Percentiles rank a stretch among this genome's conserved stretches.
Evolutionary conservation across 2,113 vertebrate genomes (phyloP).

Genomic region (Pseudolaguvia tuberculata): DNA sequence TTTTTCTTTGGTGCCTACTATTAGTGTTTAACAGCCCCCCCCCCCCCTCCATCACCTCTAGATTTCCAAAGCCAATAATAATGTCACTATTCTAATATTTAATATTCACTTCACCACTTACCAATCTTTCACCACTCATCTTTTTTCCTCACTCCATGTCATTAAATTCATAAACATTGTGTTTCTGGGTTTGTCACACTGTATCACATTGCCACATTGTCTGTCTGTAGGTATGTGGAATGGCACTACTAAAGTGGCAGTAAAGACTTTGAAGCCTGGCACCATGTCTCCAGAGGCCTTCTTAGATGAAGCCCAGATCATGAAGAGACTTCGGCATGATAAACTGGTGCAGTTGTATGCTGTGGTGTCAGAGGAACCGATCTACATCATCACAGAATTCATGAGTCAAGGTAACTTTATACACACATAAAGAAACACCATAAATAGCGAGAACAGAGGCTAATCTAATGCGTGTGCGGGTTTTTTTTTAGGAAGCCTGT

Average conservation of each 20-base stretch:
- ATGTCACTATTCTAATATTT: not conserved
- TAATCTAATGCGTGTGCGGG: not conserved
- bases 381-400: constrained; percentile 97
- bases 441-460: not conserved
- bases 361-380: constrained; percentile 94
- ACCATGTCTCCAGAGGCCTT: constrained; percentile 97
- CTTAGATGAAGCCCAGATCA: constrained; percentile 97
- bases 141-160: not conserved
- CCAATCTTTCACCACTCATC: not conserved
- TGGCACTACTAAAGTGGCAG: constrained; percentile 90
- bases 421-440: not conserved
- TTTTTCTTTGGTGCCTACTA: too few species aligned
- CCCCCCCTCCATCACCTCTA: not conserved
- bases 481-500: constrained; percentile 77
- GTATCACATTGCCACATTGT: constrained; percentile 35
- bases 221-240: constrained; percentile 86
- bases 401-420: constrained; percentile 83
- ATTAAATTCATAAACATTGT: constrained; percentile 1
- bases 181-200: not conserved
- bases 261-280: constrained; percentile 93
- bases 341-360: constrained; percentile 97
- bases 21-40: too few species aligned
- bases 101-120: not conserved
- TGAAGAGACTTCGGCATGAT: constrained; percentile 94
- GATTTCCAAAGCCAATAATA: too few species aligned